Evolutionary conservation across 2,888 invertebrate species (phyloP), one percentile per base, ranked within the genome.

Genomic region (Andrena dorsata): DNA sequence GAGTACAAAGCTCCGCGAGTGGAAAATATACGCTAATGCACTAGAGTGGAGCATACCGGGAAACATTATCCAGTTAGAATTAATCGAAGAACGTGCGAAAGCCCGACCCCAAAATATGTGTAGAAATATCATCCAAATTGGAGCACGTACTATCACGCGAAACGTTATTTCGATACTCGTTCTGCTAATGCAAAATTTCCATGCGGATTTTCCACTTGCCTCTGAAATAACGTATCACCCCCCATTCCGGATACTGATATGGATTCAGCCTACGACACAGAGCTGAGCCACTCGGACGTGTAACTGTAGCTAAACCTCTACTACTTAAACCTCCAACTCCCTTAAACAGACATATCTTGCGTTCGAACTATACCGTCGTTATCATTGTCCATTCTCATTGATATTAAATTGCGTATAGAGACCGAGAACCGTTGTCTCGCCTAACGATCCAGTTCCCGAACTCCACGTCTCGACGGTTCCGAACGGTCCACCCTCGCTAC

Each of bases 11-110:
- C 49, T 26, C 23, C 32, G 35, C 49, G n/a, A 30, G 26, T 16
- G 20, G 7, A 74, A 51, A 76, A 82, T 82, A 68, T 69, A 74
- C 69, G 69, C 47, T 73, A 70, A 80, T 74, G 60, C 16, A 26
- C 26, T 13, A n/a, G 56, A 35, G 32, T 20, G 49, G 28, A 65
- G 23, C 28, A 53, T 30, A 56, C 32, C 23, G 7, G 58, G 79
- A 65, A 80, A 65, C 35, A 64, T 80, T 64, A 69, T 80, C 69
- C 58, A 64, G 69, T 64, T 72, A 69, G 47, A 61, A 61, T 79
- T 79, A 70, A 70, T 79, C 26, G 41, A 20, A 23, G 10, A 13
- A 20, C 20, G 30, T 26, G 20, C 30, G 20, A 51, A 30, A 32
- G 20, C n/a, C 23, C 60, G 58, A 61, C 71, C 16, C 7, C 65